Evolutionary conservation across 1,140 invertebrate species (phyloP).

Genomic region (Pogonognathellus flavescens): DNA sequence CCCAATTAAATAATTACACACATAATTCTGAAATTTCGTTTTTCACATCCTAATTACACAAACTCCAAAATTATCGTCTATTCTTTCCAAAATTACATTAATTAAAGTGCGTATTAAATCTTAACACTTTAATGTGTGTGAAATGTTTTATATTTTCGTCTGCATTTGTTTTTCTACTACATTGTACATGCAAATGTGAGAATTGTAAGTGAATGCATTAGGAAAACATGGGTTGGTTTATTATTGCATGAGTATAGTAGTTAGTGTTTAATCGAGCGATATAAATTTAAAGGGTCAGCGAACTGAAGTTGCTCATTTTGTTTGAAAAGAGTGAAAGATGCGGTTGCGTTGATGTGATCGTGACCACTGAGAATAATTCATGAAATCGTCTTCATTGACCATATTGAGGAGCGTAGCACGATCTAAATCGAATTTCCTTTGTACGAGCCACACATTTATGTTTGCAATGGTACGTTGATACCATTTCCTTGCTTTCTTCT

Average conservation of each 20-base stretch:
- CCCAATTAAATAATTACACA: no score
- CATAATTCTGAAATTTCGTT: no score
- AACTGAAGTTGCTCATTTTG: conserved; percentile 26
- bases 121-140: no score
- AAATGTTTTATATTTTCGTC: no score
- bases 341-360: conserved; percentile 43
- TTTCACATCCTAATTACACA: no score
- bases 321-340: conserved; percentile 16
- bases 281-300: conserved; percentile 45
- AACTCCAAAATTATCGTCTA: no score
- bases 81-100: no score
- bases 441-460: not conserved
- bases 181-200: no score
- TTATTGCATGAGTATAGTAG: not conserved
- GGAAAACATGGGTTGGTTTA: not conserved
- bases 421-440: conserved; percentile 36
- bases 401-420: not conserved
- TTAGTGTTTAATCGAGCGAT: conserved; percentile 36
- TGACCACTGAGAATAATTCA: conserved; percentile 60
- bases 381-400: conserved; percentile 45
- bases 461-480: not conserved
- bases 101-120: no score
- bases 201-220: no score
- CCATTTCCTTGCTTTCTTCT: conserved; percentile 2
- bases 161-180: no score